phyloP scores from a whole-genome alignment of 2,888 invertebrate genomes.

The Helicoverpa assulta region DNA sequence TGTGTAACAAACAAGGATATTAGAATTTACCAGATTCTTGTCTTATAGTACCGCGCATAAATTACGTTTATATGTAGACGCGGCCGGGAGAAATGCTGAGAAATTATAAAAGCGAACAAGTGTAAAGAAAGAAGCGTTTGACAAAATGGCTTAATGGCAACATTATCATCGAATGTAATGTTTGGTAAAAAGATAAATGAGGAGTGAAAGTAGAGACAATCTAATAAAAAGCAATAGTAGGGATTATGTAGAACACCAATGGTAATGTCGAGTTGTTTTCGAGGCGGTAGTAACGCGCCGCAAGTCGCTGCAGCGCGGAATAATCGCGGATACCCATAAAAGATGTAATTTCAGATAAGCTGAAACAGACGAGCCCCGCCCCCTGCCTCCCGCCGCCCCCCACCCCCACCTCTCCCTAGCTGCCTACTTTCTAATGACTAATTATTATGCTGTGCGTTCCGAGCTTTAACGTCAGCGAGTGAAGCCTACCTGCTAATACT shows the following conservation, averaged over 20 bases:
- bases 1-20: constrained; percentile 87
- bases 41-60: constrained; percentile 74
- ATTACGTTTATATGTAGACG: constrained; percentile 62
- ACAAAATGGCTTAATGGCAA: constrained; percentile 39
- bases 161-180: constrained; percentile 72
- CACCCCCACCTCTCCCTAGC: constrained; percentile 76
- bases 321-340: constrained; percentile 91
- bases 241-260: constrained; percentile 88
- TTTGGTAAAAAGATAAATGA: constrained; percentile 72
- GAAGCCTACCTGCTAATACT: constrained; percentile 79
- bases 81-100: constrained; percentile 42
- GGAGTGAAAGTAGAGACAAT: constrained; percentile 80
- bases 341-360: constrained; percentile 91
- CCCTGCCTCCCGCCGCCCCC: constrained; percentile 73
- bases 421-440: constrained; percentile 91
- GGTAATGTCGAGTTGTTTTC: constrained; percentile 88
- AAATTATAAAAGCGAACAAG: constrained; percentile 24
- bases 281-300: constrained; percentile 86
- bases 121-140: constrained; percentile 24
- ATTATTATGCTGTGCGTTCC: constrained; percentile 90
- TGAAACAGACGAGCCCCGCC: constrained; percentile 90
- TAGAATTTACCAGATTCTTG: constrained; percentile 79
- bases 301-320: constrained; percentile 90
- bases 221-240: constrained; percentile 87
- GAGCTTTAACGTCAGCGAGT: constrained; percentile 86